phyloP scores from a whole-genome alignment of 2,888 invertebrate species.

The Epiblema foenella region DNA sequence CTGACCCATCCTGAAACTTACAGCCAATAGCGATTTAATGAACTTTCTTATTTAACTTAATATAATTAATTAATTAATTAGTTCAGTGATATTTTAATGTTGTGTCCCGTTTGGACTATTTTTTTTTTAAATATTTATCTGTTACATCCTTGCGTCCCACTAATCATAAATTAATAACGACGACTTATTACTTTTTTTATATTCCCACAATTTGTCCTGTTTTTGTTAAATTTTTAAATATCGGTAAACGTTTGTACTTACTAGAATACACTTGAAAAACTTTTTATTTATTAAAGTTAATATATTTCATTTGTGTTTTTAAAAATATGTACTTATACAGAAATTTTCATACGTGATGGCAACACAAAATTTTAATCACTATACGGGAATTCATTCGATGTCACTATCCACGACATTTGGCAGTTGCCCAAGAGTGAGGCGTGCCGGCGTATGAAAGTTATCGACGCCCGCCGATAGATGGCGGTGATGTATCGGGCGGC shows the following conservation, averaged over 20 bases:
- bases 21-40: constrained; percentile 83
- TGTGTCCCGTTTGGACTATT: background rate
- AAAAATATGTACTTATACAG: no score
- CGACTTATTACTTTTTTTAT: no score
- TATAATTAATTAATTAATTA: constrained; percentile 13
- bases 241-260: no score
- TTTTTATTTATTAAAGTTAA: background rate
- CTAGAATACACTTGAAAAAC: no score
- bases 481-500: constrained; percentile 34
- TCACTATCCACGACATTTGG: constrained; percentile 36
- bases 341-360: constrained; percentile 10
- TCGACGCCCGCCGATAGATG: constrained; percentile 41
- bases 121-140: no score
- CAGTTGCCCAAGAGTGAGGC: constrained; percentile 38
- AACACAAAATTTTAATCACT: constrained; percentile 37
- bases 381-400: constrained; percentile 40
- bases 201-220: no score
- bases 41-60: constrained; percentile 51
- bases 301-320: background rate
- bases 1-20: constrained; percentile 83
- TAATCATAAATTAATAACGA: no score
- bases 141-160: no score
- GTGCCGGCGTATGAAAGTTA: constrained; percentile 43
- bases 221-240: no score
- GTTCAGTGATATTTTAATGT: background rate